phyloP scores from a whole-genome alignment of 1,140 invertebrate species.

The Anthonomus grandis region DNA sequence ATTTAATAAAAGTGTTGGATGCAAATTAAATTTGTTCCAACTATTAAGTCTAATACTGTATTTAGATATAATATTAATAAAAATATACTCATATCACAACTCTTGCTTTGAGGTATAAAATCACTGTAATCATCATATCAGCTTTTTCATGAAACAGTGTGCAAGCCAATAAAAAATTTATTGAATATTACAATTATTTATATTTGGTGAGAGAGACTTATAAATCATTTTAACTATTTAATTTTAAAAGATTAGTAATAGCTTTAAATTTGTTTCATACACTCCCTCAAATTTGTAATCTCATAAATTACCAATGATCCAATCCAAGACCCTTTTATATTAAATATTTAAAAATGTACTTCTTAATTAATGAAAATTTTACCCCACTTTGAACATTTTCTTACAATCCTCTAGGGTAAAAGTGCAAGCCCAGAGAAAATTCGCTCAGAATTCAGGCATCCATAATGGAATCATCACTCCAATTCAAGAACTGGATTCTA shows the following conservation, averaged over 20 bases:
- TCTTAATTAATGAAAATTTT: not conserved
- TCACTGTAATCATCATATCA: too few species aligned
- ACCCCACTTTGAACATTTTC: not conserved
- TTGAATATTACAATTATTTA: too few species aligned
- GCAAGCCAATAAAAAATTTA: too few species aligned
- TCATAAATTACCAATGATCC: too few species aligned
- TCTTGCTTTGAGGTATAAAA: too few species aligned
- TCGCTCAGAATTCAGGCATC: conserved; percentile 74
- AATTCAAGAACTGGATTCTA: conserved; percentile 59
- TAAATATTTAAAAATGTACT: not conserved
- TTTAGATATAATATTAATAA: too few species aligned
- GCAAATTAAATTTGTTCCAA: too few species aligned
- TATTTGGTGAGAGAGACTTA: too few species aligned
- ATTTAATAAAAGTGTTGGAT: too few species aligned
- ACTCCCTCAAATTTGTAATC: not conserved
- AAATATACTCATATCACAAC: too few species aligned
- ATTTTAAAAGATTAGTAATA: not conserved
- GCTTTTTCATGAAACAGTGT: too few species aligned
- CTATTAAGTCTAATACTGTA: too few species aligned
- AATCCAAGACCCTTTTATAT: not conserved
- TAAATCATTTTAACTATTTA: not conserved
- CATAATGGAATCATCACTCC: conserved; percentile 56
- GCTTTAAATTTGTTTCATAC: not conserved
- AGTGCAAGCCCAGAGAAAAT: conserved; percentile 87
- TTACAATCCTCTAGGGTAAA: conserved; percentile 55